phyloP scores from a whole-genome alignment of 2,113 vertebrate genomes.

The Damaliscus lunatus region DNA sequence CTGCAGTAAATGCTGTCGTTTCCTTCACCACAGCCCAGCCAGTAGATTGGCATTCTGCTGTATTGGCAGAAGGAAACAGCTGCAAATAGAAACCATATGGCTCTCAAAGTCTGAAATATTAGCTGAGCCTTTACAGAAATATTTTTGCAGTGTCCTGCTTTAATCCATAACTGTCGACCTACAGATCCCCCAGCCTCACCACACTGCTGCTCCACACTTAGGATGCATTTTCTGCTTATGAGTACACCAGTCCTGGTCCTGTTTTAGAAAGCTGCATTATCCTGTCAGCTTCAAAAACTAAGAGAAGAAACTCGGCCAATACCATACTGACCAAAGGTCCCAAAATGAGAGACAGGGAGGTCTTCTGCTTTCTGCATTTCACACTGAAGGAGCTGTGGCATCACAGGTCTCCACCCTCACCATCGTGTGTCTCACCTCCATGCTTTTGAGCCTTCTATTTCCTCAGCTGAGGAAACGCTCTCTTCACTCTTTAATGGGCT shows the following conservation, averaged over 20 bases:
- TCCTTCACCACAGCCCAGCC: not conserved
- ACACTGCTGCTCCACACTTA: not conserved
- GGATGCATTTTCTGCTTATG: not conserved
- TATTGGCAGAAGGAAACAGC: not conserved
- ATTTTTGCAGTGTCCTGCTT: not conserved
- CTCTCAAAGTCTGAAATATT: not conserved
- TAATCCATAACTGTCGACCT: not conserved
- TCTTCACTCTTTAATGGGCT: not conserved
- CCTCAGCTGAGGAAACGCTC: not conserved
- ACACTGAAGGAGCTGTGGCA: not conserved
- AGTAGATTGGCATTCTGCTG: not conserved
- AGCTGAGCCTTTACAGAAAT: not conserved
- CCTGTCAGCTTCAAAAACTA: not conserved
- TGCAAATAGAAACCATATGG: not conserved
- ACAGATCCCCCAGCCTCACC: not conserved
- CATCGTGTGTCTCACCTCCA: not conserved
- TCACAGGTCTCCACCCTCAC: not conserved
- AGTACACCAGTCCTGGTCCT: not conserved
- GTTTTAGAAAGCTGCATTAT: not conserved
- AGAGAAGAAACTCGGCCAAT: not conserved
- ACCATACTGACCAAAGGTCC: not conserved
- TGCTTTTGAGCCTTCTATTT: not conserved
- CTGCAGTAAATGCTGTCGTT: not conserved
- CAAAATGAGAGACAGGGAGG: not conserved
- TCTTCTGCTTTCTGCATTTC: not conserved